Evolutionary conservation across 2,797 vertebrate genomes (phyloP).

Genomic region (Oryzias dopingdopingensis): DNA sequence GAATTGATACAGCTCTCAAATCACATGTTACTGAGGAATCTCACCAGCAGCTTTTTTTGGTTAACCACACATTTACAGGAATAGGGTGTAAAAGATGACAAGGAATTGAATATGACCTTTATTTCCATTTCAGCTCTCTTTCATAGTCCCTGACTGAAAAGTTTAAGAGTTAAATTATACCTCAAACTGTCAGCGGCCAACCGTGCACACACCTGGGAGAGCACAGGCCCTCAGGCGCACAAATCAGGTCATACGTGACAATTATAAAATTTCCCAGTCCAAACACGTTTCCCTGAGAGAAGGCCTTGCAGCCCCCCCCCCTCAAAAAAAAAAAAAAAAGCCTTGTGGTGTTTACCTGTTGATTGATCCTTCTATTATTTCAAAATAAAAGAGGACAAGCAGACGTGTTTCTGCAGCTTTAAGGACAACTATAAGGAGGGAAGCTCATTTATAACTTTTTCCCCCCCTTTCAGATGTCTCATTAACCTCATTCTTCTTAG

Average conservation of each 20-base stretch:
- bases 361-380: constrained; percentile 50
- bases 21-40: too few species aligned
- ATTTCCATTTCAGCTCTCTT: constrained; percentile 33
- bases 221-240: constrained; percentile 44
- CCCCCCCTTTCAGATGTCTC: too few species aligned
- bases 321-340: background rate
- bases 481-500: too few species aligned
- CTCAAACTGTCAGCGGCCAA: constrained; percentile 22
- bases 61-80: constrained; percentile 77
- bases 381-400: constrained; percentile 23
- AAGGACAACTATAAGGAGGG: too few species aligned
- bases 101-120: constrained; percentile 19
- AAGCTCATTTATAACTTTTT: too few species aligned
- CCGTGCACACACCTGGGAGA: constrained; percentile 46
- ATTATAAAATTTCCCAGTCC: constrained; percentile 38
- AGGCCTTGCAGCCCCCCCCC: constrained; percentile 34
- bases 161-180: constrained; percentile 40
- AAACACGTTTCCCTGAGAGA: constrained; percentile 41
- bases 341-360: constrained; percentile 34
- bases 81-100: constrained; percentile 40
- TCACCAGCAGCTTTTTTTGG: constrained; percentile 70
- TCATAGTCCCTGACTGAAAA: constrained; percentile 39
- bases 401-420: constrained; percentile 25
- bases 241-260: constrained; percentile 59
- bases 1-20: too few species aligned